Evolutionary conservation across 2,888 invertebrate species (phyloP).

Genomic region (Noctua janthina): DNA sequence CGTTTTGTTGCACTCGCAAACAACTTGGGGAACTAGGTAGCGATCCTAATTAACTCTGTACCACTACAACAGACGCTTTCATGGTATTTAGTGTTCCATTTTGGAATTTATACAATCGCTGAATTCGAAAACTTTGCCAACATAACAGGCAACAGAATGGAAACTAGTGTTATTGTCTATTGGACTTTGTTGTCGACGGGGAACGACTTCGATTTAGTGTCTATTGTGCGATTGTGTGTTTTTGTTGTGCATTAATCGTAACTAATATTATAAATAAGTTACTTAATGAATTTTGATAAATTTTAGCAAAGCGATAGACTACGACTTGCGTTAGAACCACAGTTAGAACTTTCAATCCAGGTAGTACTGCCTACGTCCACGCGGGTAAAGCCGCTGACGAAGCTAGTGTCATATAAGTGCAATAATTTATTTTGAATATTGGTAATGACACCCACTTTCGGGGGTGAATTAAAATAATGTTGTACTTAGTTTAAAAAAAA

Average conservation of each 20-base stretch:
- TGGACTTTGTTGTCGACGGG: slow-evolving; percentile 29
- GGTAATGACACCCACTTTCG: no score
- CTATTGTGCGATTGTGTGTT: neutral
- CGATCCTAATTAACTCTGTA: slow-evolving; percentile 67
- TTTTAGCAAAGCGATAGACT: neutral
- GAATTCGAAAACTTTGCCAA: slow-evolving; percentile 64
- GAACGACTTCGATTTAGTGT: slow-evolving; percentile 21
- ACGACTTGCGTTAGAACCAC: neutral
- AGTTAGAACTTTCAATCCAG: neutral
- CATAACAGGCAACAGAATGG: slow-evolving; percentile 45
- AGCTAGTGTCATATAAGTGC: no score
- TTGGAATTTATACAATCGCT: slow-evolving; percentile 61
- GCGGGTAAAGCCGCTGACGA: no score
- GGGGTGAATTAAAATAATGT: no score
- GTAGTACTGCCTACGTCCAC: no score
- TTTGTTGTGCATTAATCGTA: neutral
- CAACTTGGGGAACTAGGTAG: slow-evolving; percentile 59
- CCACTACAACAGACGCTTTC: slow-evolving; percentile 53
- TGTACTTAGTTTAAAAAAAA: no score
- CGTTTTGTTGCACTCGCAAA: slow-evolving; percentile 52
- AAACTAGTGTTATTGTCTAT: slow-evolving; percentile 40
- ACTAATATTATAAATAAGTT: neutral
- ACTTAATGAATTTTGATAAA: neutral
- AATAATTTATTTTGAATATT: no score
- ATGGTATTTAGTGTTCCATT: slow-evolving; percentile 65